Conservation (phyloP, 2,797 vertebrate species). For the Molothrus ater region DNA sequence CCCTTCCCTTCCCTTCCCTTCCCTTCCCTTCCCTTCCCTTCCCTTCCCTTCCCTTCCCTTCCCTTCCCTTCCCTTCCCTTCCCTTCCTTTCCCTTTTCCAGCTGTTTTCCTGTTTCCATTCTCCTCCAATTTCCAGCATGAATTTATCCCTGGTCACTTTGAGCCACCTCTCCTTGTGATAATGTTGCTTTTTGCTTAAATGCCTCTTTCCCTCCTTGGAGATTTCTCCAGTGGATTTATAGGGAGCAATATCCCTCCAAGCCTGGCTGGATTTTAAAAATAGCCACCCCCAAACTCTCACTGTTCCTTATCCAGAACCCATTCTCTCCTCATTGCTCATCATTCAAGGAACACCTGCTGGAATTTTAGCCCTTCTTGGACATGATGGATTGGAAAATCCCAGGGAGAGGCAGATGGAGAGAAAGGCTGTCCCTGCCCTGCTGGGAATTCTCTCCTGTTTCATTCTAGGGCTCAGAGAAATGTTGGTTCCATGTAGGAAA, state of each 20-base stretch:
- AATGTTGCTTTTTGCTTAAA: conserved; percentile 45
- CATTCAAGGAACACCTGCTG: background rate
- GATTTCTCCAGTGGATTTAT: background rate
- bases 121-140: background rate
- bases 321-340: background rate
- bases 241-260: background rate
- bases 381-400: background rate
- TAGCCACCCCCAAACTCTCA: background rate
- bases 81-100: background rate
- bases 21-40: background rate
- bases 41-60: background rate
- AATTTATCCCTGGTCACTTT: conserved; percentile 39
- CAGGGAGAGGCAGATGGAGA: background rate
- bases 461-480: background rate
- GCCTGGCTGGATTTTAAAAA: background rate
- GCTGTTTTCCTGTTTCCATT: background rate
- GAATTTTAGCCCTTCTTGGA: background rate
- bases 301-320: background rate
- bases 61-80: background rate
- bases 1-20: background rate
- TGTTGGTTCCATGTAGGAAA: background rate
- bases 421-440: background rate
- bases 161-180: background rate
- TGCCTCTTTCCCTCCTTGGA: background rate
- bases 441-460: background rate